Percentiles rank a stretch among this genome's conserved stretches.
phyloP scores from a whole-genome alignment of 2,888 invertebrate species.

The Lottia gigantea region DNA sequence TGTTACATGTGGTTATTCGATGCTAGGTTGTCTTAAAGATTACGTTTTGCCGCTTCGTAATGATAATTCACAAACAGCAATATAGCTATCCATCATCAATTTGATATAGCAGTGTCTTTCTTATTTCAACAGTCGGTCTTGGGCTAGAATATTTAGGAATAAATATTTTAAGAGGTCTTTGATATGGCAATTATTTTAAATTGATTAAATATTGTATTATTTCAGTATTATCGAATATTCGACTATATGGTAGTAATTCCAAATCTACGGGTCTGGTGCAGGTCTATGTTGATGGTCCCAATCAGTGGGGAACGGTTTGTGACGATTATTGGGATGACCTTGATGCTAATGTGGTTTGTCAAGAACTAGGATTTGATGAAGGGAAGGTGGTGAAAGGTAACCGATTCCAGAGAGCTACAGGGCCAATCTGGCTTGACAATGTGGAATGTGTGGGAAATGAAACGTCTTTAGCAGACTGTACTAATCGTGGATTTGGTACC shows the following conservation, averaged over 20 bases:
- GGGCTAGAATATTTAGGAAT: too few relatives aligned
- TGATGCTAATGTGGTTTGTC: conserved; percentile 46
- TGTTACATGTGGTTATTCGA: too few relatives aligned
- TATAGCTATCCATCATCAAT: too few relatives aligned
- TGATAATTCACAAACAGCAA: too few relatives aligned
- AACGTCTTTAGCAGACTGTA: conserved; percentile 40
- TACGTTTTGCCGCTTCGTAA: too few relatives aligned
- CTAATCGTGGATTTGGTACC: conserved; percentile 42
- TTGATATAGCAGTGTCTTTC: too few relatives aligned
- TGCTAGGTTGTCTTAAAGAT: too few relatives aligned
- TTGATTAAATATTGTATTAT: conserved; percentile 7
- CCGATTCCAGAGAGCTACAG: conserved; percentile 40
- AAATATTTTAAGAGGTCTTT: too few relatives aligned
- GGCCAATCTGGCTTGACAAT: conserved; percentile 57
- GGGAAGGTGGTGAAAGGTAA: conserved; percentile 40
- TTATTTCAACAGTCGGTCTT: too few relatives aligned
- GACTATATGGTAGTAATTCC: conserved; percentile 74
- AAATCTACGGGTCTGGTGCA: conserved; percentile 77
- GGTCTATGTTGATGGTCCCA: conserved; percentile 66
- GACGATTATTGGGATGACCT: conserved; percentile 50
- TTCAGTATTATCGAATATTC: conserved; percentile 70
- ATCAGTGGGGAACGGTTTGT: conserved; percentile 53
- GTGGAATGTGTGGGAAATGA: conserved; percentile 48
- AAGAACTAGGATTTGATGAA: conserved; percentile 41
- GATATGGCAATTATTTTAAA: too few relatives aligned